phyloP scores from a whole-genome alignment of 2,888 invertebrate species.

The Agrilus cyanescens region DNA sequence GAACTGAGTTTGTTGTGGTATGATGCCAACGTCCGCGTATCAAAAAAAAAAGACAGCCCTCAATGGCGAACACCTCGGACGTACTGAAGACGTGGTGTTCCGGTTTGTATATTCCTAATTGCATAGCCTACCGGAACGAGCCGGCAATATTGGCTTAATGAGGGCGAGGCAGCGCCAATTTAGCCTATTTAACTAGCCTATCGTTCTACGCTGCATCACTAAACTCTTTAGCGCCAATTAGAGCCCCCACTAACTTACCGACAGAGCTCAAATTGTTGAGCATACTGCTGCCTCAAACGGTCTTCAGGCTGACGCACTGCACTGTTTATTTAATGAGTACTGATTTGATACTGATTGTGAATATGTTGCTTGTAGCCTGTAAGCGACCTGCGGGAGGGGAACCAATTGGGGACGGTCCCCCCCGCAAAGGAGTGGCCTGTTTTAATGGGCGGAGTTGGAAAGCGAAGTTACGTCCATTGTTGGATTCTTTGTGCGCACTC shows the following conservation, averaged over 20 bases:
- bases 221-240: conserved; percentile 38
- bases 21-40: too few species aligned
- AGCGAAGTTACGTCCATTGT: conserved; percentile 17
- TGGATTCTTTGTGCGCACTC: conserved; percentile 7
- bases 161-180: conserved; percentile 39
- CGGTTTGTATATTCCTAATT: conserved; percentile 30
- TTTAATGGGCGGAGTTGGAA: conserved; percentile 20
- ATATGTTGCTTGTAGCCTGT: conserved; percentile 33
- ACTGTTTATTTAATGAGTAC: conserved; percentile 42
- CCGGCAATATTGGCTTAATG: conserved; percentile 36
- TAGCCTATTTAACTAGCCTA: conserved; percentile 39
- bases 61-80: too few species aligned
- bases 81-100: too few species aligned
- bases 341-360: conserved; percentile 40
- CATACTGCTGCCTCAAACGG: conserved; percentile 26
- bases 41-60: too few species aligned
- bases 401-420: conserved; percentile 28
- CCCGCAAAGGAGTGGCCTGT: conserved; percentile 23
- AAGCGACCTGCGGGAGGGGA: conserved; percentile 29
- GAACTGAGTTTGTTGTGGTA: too few species aligned
- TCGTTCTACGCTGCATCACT: conserved; percentile 36
- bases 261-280: conserved; percentile 36
- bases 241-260: conserved; percentile 37
- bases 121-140: conserved; percentile 35
- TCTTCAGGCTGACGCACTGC: conserved; percentile 31